Evolutionary conservation across 2,888 invertebrate species (phyloP).

Genomic region (Standfussiana lucernea): DNA sequence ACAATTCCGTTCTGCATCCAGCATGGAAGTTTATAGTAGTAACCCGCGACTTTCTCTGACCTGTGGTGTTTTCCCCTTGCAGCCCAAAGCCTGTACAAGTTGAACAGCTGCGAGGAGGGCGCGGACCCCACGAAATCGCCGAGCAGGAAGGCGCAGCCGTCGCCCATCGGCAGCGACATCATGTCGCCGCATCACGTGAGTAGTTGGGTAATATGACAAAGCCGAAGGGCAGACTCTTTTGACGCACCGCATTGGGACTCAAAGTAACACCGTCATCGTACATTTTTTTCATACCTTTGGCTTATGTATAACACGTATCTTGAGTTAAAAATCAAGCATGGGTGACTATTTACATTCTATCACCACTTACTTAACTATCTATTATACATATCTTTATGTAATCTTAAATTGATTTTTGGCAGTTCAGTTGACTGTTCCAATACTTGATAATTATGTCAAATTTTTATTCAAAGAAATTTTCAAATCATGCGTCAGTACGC

Average conservation of each 20-base stretch:
- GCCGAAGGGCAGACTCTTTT: conserved; percentile 36
- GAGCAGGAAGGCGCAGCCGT: conserved; percentile 81
- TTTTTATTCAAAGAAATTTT: neutral
- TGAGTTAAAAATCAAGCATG: neutral
- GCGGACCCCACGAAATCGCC: conserved; percentile 86
- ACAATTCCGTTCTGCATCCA: conserved; percentile 33
- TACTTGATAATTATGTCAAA: too few relatives aligned
- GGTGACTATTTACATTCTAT: too few relatives aligned
- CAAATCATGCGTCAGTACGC: neutral
- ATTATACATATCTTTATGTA: too few relatives aligned
- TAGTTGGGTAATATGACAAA: conserved; percentile 30
- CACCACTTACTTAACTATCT: too few relatives aligned
- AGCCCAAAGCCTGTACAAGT: conserved; percentile 89
- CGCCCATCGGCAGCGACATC: conserved; percentile 86
- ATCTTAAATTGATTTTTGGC: too few relatives aligned
- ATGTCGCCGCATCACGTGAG: conserved; percentile 88
- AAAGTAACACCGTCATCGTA: neutral
- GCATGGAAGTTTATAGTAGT: neutral
- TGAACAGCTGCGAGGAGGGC: conserved; percentile 86
- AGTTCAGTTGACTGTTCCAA: too few relatives aligned
- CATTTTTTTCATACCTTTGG: neutral
- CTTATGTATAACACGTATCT: neutral
- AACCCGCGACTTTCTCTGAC: conserved; percentile 24
- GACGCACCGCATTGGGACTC: neutral
- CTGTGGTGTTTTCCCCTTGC: conserved; percentile 69